A percentile compares a stretch with the other conserved stretches of the same genome.
These are phyloP conservation scores for Pristionchus fissidentatus DNA, from an alignment of 2,888 invertebrate species.

Conservation along the genomic window DNA sequence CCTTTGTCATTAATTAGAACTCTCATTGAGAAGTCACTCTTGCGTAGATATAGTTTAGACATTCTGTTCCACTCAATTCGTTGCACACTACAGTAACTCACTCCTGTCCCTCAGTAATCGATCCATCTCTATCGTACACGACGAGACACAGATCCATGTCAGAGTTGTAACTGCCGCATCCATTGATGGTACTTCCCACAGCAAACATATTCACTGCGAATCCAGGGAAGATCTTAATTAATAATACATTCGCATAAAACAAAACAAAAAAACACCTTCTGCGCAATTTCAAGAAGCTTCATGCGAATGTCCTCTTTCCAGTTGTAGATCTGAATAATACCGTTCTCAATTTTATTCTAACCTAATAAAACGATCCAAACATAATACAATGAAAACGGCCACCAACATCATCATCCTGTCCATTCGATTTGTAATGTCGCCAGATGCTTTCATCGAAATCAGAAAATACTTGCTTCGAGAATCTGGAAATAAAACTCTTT, in stretches of 20 bases:
- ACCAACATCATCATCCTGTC: constrained; percentile 42
- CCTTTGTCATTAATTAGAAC: no score
- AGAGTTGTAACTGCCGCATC: constrained; percentile 72
- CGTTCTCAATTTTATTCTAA: background rate
- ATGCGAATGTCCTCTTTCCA: constrained; percentile 40
- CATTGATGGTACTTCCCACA: constrained; percentile 72
- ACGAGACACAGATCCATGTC: constrained; percentile 74
- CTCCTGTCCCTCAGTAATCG: constrained; percentile 35
- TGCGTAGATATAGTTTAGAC: no score
- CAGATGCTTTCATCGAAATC: constrained; percentile 19
- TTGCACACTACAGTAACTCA: background rate
- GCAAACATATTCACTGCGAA: constrained; percentile 51
- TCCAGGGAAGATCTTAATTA: background rate
- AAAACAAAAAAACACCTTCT: background rate
- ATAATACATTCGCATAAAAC: background rate
- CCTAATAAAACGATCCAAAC: no score
- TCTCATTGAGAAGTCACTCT: no score
- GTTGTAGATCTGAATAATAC: constrained; percentile 25
- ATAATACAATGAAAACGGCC: no score
- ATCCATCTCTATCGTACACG: constrained; percentile 38
- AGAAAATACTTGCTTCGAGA: background rate
- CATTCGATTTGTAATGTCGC: constrained; percentile 33
- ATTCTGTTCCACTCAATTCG: background rate
- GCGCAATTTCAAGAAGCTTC: background rate
- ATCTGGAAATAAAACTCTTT: background rate